Base-by-base conservation (phyloP, 2,113 vertebrate genomes). In the Accipiter virgatus region DNA sequence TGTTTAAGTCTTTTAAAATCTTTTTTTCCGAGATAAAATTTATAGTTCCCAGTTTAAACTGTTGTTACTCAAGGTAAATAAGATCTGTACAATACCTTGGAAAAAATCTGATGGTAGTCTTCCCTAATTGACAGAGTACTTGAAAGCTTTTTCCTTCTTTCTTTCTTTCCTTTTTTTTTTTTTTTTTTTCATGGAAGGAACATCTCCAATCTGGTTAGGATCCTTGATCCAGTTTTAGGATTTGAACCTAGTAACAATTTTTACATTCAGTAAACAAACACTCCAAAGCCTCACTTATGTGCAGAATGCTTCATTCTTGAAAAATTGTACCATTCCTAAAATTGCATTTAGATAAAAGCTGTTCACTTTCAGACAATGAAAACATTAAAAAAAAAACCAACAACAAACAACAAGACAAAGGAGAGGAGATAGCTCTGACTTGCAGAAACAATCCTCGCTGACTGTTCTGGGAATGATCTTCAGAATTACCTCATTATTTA, bases 401-500 rank as follows among this genome's bases (percentile, higher is more conserved):
- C 56, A 90, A 73, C 34, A 48, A 85, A 67, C n/a, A 71, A 43
- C 16, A 40, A 79, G 90, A 65, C 50, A 84, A 72, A 94, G 72
- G 53, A 62, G 45, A 81, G 66, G 84, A 94, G 83, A 55, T 42
- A 21, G 53, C 73, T 91, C 36, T 78, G n/a, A 90, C 87, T 88
- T 96, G 72, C 9, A 26, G 94, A 83, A 91, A 48, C 36, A 62
- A 87, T 88, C 42, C 5, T 9, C 93, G 86, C 70, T 96, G 91
- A 71, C 78, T 85, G 65, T 81, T 90, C 96, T 96, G 97, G 93
- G 82, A 97, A 74, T 70, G 43, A 78, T 90, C 91, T 93, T 96
- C 88, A 93, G 92, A 88, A 95, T 98, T 97, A 98, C 95, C 95
- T 98, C 97, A 97, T 92, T 96, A 94, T 94, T 98, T 98, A 98